Percentiles rank a stretch among this genome's conserved stretches.
phyloP scores from a whole-genome alignment of 2,113 vertebrate genomes.

The Xiphophorus couchianus region DNA sequence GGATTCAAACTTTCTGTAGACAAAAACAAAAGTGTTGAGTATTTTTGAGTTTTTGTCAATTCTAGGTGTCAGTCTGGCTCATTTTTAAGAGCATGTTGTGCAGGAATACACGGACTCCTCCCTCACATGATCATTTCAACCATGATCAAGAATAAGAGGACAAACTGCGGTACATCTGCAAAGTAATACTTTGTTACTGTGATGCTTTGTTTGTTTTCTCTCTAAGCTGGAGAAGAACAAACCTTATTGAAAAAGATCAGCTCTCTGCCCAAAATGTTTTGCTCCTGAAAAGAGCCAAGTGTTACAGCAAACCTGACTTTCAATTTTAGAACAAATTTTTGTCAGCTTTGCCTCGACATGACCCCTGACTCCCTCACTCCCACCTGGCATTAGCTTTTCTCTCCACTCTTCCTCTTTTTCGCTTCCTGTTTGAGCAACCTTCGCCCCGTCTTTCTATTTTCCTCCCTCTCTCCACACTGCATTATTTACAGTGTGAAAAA shows the following conservation, averaged over 20 bases:
- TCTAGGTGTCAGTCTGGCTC: not conserved
- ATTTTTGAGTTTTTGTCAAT: not conserved
- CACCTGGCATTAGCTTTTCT: constrained; percentile 31
- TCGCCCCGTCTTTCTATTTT: constrained; percentile 9
- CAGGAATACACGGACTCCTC: not conserved
- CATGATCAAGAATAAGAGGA: constrained; percentile 4
- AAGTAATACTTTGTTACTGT: not conserved
- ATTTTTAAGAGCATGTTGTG: not conserved
- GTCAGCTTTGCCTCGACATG: constrained; percentile 44
- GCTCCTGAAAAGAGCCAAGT: constrained; percentile 32
- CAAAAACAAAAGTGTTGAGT: not conserved
- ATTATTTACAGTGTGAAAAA: constrained; percentile 78
- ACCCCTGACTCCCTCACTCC: constrained; percentile 40
- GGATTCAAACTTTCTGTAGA: no score
- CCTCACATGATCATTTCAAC: constrained; percentile 25
- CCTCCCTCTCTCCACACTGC: constrained; percentile 42
- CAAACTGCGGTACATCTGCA: constrained; percentile 13
- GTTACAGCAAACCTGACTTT: not conserved
- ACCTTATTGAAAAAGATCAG: constrained; percentile 13
- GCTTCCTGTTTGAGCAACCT: constrained; percentile 16
- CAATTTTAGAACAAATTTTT: not conserved
- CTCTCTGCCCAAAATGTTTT: constrained; percentile 22
- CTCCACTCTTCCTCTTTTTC: constrained; percentile 7
- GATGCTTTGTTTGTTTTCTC: not conserved
- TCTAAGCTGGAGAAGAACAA: constrained; percentile 3